A percentile compares a stretch with the other conserved stretches of the same genome.
phyloP scores from a whole-genome alignment of 2,113 vertebrate genomes.

The Caloenas nicobarica region DNA sequence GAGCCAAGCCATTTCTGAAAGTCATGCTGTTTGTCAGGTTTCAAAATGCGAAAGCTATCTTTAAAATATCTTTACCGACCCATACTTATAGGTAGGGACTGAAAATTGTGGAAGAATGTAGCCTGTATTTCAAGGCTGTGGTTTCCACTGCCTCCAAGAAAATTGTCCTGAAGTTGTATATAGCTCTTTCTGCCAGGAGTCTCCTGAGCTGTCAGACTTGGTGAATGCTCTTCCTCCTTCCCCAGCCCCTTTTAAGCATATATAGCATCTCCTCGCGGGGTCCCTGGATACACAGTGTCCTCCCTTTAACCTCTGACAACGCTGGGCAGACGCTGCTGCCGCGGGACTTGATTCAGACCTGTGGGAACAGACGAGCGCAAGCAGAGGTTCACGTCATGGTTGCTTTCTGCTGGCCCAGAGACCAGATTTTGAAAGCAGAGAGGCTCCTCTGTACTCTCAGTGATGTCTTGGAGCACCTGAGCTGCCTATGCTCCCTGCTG shows the following conservation, averaged over 20 bases:
- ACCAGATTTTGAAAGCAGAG: neutral
- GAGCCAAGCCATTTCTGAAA: neutral
- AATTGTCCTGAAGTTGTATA: neutral
- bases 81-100: neutral
- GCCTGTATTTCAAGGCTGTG: neutral
- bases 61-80: slow-evolving; percentile 5
- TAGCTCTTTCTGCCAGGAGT: neutral
- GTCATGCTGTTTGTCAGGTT: neutral
- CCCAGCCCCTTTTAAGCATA: neutral
- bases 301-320: neutral
- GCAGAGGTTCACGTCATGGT: neutral
- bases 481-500: neutral
- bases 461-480: neutral
- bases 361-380: neutral
- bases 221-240: neutral
- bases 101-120: neutral
- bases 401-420: neutral
- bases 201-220: neutral
- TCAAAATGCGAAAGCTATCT: neutral
- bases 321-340: neutral
- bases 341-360: rapidly evolving
- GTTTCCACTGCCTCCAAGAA: neutral
- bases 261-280: rapidly evolving
- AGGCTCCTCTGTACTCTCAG: neutral
- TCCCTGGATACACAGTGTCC: neutral